phyloP scores from a whole-genome alignment of 2,888 invertebrate genomes.

The Dryomyza anilis region DNA sequence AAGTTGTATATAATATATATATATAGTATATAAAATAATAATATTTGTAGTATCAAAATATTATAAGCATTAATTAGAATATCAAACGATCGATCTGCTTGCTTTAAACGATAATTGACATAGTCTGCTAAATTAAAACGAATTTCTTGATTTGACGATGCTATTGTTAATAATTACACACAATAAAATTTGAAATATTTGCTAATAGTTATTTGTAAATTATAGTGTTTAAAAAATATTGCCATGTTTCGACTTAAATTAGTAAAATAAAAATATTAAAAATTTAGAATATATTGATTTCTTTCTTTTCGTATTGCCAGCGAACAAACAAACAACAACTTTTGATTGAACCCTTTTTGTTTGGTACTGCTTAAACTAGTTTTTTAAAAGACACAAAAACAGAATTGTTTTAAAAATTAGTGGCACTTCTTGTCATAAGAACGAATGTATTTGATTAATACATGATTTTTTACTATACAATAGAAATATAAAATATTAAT shows the following conservation, averaged over 20 bases:
- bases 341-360: constrained; percentile 10
- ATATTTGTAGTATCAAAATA: too few relatives aligned
- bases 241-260: background rate
- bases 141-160: background rate
- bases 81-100: background rate
- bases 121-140: too few relatives aligned
- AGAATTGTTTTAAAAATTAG: too few relatives aligned
- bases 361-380: constrained; percentile 24
- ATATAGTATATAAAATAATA: too few relatives aligned
- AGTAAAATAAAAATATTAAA: constrained; percentile 26
- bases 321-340: background rate
- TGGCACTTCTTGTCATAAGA: constrained; percentile 49
- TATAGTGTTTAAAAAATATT: background rate
- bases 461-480: background rate
- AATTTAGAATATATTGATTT: constrained; percentile 28
- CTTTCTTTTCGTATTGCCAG: constrained; percentile 12
- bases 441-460: constrained; percentile 25
- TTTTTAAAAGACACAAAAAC: too few relatives aligned
- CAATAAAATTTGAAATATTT: background rate
- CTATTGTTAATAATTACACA: too few relatives aligned
- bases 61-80: too few relatives aligned
- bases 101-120: background rate
- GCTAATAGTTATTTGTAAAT: background rate
- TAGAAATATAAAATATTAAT: too few relatives aligned
- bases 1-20: too few relatives aligned